phyloP scores from a whole-genome alignment of 2,888 invertebrate species.

The Limnephilus lunatus region DNA sequence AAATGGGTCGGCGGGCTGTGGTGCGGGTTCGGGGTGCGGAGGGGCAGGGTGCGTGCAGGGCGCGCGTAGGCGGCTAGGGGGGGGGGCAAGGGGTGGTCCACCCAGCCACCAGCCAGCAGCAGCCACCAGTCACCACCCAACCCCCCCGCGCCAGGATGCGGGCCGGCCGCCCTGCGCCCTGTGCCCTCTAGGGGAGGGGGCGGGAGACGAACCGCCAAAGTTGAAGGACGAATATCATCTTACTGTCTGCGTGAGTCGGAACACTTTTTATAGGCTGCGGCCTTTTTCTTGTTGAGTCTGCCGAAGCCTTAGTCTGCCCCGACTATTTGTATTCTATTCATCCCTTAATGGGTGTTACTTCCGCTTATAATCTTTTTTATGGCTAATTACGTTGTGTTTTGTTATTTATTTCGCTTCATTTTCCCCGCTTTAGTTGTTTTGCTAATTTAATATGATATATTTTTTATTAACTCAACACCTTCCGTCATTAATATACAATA shows the following conservation, averaged over 20 bases:
- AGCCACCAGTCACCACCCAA: constrained; percentile 70
- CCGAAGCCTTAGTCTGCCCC: constrained; percentile 34
- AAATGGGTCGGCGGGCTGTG: constrained; percentile 56
- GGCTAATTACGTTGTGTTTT: constrained; percentile 18
- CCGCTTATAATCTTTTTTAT: constrained; percentile 40
- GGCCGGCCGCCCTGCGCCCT: constrained; percentile 68
- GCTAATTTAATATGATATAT: not conserved
- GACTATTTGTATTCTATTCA: constrained; percentile 39
- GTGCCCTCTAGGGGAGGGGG: constrained; percentile 69
- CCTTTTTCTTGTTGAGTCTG: constrained; percentile 49
- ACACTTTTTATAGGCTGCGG: constrained; percentile 61
- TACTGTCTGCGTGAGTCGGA: constrained; percentile 65
- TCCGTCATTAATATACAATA: not conserved
- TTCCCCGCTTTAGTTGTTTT: not conserved
- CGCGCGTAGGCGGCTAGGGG: constrained; percentile 69
- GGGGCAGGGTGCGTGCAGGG: constrained; percentile 77
- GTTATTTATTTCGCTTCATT: constrained; percentile 27
- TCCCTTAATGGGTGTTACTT: constrained; percentile 48
- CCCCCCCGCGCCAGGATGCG: constrained; percentile 68
- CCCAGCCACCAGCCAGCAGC: constrained; percentile 70
- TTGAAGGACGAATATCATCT: constrained; percentile 66
- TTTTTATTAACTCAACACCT: not conserved
- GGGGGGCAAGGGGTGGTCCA: constrained; percentile 75
- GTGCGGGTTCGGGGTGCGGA: constrained; percentile 76
- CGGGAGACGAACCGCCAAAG: constrained; percentile 58